These are phyloP conservation scores for Dermatophagoides farinae DNA, from an alignment of 1,140 invertebrate genomes.

Conservation along the genomic window DNA sequence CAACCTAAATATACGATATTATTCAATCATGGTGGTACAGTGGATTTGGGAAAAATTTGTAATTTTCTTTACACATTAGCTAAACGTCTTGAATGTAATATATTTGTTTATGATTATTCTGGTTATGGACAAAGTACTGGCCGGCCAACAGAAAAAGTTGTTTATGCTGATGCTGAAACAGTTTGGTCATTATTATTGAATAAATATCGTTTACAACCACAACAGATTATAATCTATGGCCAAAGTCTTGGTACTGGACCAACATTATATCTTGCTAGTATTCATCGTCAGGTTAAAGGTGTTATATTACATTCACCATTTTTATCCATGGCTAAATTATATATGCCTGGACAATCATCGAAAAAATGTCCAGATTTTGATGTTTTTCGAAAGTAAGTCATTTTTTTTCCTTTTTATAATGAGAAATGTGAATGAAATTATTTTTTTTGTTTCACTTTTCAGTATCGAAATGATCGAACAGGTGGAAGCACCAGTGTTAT, in stretches of 20 bases:
- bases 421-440: neutral
- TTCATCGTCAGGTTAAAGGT: conserved; percentile 27
- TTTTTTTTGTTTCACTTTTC: conserved; percentile 47
- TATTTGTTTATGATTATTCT: conserved; percentile 37
- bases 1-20: conserved; percentile 3
- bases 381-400: conserved; percentile 3
- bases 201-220: conserved; percentile 29
- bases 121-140: conserved; percentile 25
- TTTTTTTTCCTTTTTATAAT: neutral
- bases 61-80: conserved; percentile 9
- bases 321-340: neutral
- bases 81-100: neutral
- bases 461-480: conserved; percentile 89
- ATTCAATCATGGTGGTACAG: conserved; percentile 11
- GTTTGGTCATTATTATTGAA: conserved; percentile 25
- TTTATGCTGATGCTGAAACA: conserved; percentile 34
- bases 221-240: conserved; percentile 34
- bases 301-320: conserved; percentile 35
- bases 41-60: conserved; percentile 8
- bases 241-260: conserved; percentile 31
- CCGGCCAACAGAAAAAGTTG: conserved; percentile 31
- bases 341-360: neutral
- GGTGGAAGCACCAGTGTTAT: conserved; percentile 87
- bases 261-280: conserved; percentile 33
- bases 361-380: neutral